Base-by-base conservation (phyloP, 2,888 invertebrate species). In the Ganaspis brasiliensis region DNA sequence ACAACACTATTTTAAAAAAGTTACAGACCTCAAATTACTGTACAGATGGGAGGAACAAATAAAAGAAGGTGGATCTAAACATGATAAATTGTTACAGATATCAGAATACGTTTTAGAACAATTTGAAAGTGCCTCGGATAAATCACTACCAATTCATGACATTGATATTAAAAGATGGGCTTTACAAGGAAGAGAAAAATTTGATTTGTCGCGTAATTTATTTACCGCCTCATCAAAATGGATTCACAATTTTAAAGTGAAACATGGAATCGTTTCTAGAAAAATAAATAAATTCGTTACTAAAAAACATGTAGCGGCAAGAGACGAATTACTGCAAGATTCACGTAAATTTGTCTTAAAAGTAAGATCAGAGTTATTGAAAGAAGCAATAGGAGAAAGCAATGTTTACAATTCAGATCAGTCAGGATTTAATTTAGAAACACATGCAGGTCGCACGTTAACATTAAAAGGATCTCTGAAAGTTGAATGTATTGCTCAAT, bases 151-250 rank as follows among this genome's bases (percentile, higher is more conserved):
- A 8, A 21, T 21, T 12, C 40, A 40, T 10, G 40, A 40, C 40
- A 40, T 12, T 10, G 40, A 40, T 40, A 9, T 40, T 2, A 56
- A 56, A 10, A 56, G 56, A 16, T 56, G 56, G 16, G 56, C 56
- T 12, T 24, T 56, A n/a, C 56, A 56, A 14, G 56, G 8, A 2
- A 56, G 16, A 56, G 56, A 24, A 56, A 10, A 24, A 21, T 1
- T 24, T n/a, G 6, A 40, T 40, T 40, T 40, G 10, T 12, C 40
- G 2, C 40, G 6, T 12, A 14, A 56, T 24, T 56, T 56, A 56
- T 56, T 56, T 24, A n/a, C 56, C 14, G 56, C n/a, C 14, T 56
- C 56, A 56, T 8, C 56, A 24, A 56, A 56, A n/a, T 56, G 56
- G 56, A 56, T 56, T 19, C 14, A 5, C 14, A 56, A 56, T 56